These are phyloP conservation scores for Muntiacus reevesi DNA, from an alignment of 2,113 vertebrate genomes.

Conservation along the genomic window DNA sequence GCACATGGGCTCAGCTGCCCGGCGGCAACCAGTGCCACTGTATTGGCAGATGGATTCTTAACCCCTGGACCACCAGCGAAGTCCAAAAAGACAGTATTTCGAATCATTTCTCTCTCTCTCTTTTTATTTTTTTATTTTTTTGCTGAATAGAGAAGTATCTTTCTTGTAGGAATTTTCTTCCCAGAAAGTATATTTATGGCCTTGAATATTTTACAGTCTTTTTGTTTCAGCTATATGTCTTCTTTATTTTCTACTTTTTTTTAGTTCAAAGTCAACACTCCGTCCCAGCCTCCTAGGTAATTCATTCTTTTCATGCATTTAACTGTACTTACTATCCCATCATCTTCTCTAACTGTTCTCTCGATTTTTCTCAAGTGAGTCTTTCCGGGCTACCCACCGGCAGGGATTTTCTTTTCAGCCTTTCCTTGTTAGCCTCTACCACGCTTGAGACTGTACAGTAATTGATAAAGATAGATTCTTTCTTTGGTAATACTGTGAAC, in stretches of 20 bases:
- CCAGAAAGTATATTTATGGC: not conserved
- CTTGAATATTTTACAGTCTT: not conserved
- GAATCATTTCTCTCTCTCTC: not conserved
- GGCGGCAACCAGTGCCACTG: not conserved
- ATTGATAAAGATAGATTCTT: not conserved
- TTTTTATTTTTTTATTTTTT: not conserved
- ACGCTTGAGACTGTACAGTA: not conserved
- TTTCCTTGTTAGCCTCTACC: not conserved
- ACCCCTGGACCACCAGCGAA: not conserved
- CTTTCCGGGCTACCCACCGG: not conserved
- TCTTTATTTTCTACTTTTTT: not conserved
- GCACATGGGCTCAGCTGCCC: not conserved
- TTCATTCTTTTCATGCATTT: not conserved
- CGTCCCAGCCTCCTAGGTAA: not conserved
- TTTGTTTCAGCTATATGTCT: not conserved
- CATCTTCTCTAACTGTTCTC: not conserved
- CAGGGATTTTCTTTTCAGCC: not conserved
- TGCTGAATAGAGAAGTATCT: not conserved
- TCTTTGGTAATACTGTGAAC: not conserved
- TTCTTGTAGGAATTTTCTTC: constrained; percentile 8
- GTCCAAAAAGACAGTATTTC: not conserved
- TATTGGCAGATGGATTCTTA: not conserved
- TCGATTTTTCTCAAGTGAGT: not conserved
- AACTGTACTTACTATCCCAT: not conserved
- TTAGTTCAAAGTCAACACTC: not conserved